Percentiles rank a stretch among this genome's conserved stretches.
Evolutionary conservation across 2,888 invertebrate species (phyloP).

Genomic region (Pseudanteris insignis): DNA sequence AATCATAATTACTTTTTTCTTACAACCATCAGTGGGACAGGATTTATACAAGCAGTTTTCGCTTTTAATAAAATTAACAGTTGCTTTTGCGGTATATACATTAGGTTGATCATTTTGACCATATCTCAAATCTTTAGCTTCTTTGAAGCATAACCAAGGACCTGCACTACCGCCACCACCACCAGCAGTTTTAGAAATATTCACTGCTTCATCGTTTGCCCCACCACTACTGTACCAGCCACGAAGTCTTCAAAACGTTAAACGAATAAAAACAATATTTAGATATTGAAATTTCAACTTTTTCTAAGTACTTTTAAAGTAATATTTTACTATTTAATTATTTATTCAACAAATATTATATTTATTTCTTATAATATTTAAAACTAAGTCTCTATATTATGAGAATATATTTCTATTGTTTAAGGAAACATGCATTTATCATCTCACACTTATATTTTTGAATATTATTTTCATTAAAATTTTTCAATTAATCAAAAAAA

Average conservation of each 20-base stretch:
- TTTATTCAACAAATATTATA: no score
- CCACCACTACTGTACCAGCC: constrained; percentile 93
- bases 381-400: no score
- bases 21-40: constrained; percentile 88
- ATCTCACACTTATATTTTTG: no score
- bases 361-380: no score
- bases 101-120: constrained; percentile 83
- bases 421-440: no score
- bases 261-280: no score
- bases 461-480: no score
- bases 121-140: constrained; percentile 76
- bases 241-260: constrained; percentile 71
- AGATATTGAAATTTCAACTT: no score
- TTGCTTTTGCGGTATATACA: constrained; percentile 82
- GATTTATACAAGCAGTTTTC: constrained; percentile 92
- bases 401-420: no score
- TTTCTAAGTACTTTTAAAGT: no score
- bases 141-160: constrained; percentile 79
- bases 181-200: constrained; percentile 68
- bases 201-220: constrained; percentile 70
- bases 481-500: no score
- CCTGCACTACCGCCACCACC: constrained; percentile 68
- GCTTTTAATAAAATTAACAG: constrained; percentile 78
- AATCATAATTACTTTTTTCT: constrained; percentile 84
- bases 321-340: no score